Evolutionary conservation across 2,113 vertebrate species (phyloP).

Genomic region (Lepus timidus): DNA sequence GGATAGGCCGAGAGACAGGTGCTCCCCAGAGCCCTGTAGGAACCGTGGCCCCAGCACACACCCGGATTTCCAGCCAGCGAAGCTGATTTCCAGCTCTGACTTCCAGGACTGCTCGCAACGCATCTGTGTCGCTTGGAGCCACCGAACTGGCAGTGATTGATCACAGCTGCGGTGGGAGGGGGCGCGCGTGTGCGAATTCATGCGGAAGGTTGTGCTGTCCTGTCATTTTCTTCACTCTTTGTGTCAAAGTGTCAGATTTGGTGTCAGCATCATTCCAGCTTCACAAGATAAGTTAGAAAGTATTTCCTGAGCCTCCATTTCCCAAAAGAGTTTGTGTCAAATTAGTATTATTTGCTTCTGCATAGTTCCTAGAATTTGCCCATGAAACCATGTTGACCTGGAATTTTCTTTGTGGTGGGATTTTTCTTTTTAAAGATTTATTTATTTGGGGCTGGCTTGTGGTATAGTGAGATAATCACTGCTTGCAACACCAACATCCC

Average conservation of each 20-base stretch:
- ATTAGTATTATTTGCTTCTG: neutral
- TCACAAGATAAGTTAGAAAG: neutral
- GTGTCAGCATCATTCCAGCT: neutral
- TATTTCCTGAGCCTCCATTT: neutral
- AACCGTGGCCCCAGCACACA: neutral
- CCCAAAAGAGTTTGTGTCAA: neutral
- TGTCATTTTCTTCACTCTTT: neutral
- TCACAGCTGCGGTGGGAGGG: neutral
- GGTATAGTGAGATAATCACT: no score
- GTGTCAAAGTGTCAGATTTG: neutral
- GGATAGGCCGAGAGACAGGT: neutral
- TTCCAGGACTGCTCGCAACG: neutral
- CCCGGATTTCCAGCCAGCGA: neutral
- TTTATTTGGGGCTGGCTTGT: neutral
- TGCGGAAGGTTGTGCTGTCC: neutral
- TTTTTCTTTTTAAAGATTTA: slow-evolving; percentile 2
- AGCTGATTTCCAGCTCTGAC: neutral
- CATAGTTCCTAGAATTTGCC: neutral
- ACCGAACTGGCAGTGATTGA: neutral
- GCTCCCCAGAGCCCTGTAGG: neutral
- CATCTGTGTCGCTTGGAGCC: neutral
- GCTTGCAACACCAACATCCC: no score
- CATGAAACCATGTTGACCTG: neutral
- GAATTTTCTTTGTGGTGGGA: neutral
- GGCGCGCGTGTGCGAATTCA: neutral